Evolutionary conservation across 2,888 invertebrate species (phyloP), one percentile per base, ranked within the genome.

Genomic region (Diarsia rubi): DNA sequence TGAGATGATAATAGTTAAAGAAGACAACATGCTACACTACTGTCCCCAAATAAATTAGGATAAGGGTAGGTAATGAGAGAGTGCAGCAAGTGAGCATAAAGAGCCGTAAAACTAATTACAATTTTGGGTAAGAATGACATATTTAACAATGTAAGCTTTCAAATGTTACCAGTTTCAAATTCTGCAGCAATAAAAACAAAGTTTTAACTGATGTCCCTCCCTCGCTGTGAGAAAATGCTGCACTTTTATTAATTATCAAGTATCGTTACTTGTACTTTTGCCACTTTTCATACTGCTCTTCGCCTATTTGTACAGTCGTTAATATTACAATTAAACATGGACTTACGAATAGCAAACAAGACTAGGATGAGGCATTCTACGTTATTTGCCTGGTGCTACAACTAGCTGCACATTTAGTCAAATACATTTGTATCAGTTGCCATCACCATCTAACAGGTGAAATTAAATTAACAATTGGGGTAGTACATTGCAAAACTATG

Each of bases 161-260:
- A 21, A 52, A 9, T 52, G 0, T 73, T 37, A 54, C 21, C 2
- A n/a, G 49, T 37, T 64, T 52, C 16, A 31, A 81, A 74, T 44
- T 42, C 47, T n/a, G 52, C 27, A 57, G 42, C 5, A 62, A 64
- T 52, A 67, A 75, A 63, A 57, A 9, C 12, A 11, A 68, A 52
- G 5, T 72, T 62, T 65, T 8, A 66, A 45, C 11, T 19, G 47
- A n/a, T 49, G 69, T 60, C 44, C 31, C 59, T 60, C 44, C 31
- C 59, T 49, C 14, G 19, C 64, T 67, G 11, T 21, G 42, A 59
- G 52, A 82, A 65, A 65, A 66, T n/a, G 54, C 60, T 82, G 78
- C 71, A 80, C 64, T 81, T 81, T 49, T 57, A 71, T 66, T 82
- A 82, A 82, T 78, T 66, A 76, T 21, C 47, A 44, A 65, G 65